Conservation (phyloP, 2,113 vertebrate genomes). For the Odocoileus virginianus region DNA sequence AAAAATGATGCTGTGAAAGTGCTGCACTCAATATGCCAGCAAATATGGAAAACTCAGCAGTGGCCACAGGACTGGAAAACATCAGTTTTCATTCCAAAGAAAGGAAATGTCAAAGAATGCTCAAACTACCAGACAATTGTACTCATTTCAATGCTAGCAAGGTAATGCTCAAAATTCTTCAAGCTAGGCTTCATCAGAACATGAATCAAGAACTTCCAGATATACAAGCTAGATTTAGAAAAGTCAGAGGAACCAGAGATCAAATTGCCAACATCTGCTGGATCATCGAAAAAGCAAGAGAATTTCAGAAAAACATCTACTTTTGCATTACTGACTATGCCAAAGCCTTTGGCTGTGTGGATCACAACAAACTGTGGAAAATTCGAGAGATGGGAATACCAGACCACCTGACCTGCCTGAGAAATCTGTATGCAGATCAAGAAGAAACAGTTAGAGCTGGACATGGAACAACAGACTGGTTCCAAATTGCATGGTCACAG, state of each 20-base stretch:
- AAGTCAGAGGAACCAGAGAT: not conserved
- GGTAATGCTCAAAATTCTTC: not conserved
- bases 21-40: not conserved
- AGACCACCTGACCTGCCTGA: not conserved
- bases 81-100: not conserved
- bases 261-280: not conserved
- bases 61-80: not conserved
- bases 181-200: not conserved
- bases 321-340: not conserved
- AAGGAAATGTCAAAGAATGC: not conserved
- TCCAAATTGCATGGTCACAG: not conserved
- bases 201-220: not conserved
- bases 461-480: not conserved
- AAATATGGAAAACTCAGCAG: not conserved
- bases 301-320: not conserved
- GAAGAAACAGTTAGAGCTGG: not conserved
- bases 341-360: not conserved
- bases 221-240: not conserved
- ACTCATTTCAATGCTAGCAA: not conserved
- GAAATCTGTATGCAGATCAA: not conserved
- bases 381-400: not conserved
- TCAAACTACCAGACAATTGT: not conserved
- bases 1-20: not conserved
- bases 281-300: not conserved
- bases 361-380: not conserved